A percentile compares a stretch with the other conserved stretches of the same genome.
These are phyloP conservation scores for Samia ricini DNA, from an alignment of 1,140 invertebrate species.

Conservation along the genomic window DNA sequence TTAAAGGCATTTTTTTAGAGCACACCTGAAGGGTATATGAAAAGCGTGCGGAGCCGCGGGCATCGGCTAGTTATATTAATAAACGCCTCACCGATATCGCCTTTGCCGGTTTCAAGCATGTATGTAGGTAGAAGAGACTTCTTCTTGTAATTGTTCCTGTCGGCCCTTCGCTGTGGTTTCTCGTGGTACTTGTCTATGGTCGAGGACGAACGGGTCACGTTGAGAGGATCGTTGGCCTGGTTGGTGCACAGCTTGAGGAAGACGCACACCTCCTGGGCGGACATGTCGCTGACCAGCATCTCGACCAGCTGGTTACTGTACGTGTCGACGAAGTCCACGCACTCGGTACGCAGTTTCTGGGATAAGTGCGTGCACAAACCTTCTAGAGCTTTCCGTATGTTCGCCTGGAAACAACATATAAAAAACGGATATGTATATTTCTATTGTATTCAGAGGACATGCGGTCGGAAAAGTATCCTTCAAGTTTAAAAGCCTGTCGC, in stretches of 20 bases:
- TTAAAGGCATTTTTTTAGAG: no score
- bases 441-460: no score
- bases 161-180: conserved; percentile 48
- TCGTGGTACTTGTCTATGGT: conserved; percentile 53
- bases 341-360: conserved; percentile 80
- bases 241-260: conserved; percentile 84
- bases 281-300: conserved; percentile 86
- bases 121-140: conserved; percentile 44
- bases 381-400: conserved; percentile 84
- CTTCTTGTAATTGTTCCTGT: conserved; percentile 56
- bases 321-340: conserved; percentile 85
- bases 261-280: conserved; percentile 87
- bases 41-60: no score
- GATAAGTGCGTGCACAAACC: conserved; percentile 86
- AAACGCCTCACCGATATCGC: conserved; percentile 79
- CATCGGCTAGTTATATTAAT: no score
- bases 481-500: no score
- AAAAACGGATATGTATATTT: no score
- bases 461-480: no score
- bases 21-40: no score
- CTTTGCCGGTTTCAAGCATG: conserved; percentile 55
- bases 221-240: conserved; percentile 49
- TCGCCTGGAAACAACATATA: conserved; percentile 71
- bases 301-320: conserved; percentile 88
- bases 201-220: conserved; percentile 21